Percentiles rank a stretch among this genome's conserved stretches.
Evolutionary conservation across 1,140 invertebrate species (phyloP).

Genomic region (Tetranychus urticae): DNA sequence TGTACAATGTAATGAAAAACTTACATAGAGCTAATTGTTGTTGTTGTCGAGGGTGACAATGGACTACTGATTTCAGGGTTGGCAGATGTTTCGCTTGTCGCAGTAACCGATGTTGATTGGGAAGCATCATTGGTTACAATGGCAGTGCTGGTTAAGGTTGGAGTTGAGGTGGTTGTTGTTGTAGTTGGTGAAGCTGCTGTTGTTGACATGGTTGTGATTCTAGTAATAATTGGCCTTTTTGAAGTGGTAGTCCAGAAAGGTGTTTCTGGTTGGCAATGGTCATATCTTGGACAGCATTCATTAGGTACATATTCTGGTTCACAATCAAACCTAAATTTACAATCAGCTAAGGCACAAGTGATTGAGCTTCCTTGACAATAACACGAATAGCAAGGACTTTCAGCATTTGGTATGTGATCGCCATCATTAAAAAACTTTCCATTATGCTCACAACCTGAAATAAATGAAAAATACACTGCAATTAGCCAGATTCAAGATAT

Average conservation of each 20-base stretch:
- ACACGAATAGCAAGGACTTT: conserved; percentile 44
- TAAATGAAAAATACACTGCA: not conserved
- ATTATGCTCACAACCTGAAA: conserved; percentile 39
- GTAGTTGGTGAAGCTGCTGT: too few relatives aligned
- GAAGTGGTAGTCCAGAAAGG: not conserved
- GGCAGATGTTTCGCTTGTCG: too few relatives aligned
- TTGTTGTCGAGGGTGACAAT: too few relatives aligned
- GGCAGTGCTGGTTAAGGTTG: too few relatives aligned
- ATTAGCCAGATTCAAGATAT: too few relatives aligned
- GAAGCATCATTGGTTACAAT: too few relatives aligned
- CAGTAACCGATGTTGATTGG: too few relatives aligned
- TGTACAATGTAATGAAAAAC: too few relatives aligned
- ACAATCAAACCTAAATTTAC: conserved; percentile 44
- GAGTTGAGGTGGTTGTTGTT: too few relatives aligned
- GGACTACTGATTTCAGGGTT: too few relatives aligned
- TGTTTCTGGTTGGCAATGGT: conserved; percentile 36
- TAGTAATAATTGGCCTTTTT: not conserved
- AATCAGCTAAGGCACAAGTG: conserved; percentile 42
- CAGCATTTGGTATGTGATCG: conserved; percentile 34
- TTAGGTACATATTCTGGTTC: conserved; percentile 36
- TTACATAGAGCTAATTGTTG: too few relatives aligned
- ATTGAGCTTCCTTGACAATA: conserved; percentile 34
- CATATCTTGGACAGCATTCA: conserved; percentile 48
- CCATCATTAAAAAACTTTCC: conserved; percentile 45
- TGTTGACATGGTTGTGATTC: too few relatives aligned